These are phyloP conservation scores for Drosophila virilis DNA, from an alignment of 1,140 invertebrate genomes.

Conservation along the genomic window DNA sequence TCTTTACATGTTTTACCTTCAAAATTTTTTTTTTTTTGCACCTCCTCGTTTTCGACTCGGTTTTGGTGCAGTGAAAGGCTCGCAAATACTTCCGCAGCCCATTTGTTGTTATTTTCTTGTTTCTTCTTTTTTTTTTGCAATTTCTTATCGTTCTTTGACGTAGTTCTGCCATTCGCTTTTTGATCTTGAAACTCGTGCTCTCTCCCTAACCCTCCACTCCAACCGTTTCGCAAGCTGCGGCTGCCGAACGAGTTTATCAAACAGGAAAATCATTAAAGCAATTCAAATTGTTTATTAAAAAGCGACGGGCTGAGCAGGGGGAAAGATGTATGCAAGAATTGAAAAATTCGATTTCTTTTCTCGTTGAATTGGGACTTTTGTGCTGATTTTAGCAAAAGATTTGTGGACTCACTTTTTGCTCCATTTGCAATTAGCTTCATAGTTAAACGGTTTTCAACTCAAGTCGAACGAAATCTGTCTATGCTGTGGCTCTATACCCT, in stretches of 20 bases:
- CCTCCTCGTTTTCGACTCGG: constrained; percentile 22
- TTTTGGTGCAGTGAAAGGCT: constrained; percentile 67
- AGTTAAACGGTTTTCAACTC: constrained; percentile 34
- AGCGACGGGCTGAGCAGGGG: neutral
- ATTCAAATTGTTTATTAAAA: constrained; percentile 71
- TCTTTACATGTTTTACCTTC: constrained; percentile 59
- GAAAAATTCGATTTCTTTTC: constrained; percentile 48
- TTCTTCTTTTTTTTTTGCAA: constrained; percentile 55
- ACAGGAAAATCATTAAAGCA: constrained; percentile 74
- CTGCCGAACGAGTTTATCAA: constrained; percentile 74
- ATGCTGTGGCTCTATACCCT: neutral
- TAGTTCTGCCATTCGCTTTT: constrained; percentile 65
- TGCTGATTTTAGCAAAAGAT: constrained; percentile 36
- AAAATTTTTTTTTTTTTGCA: constrained; percentile 1
- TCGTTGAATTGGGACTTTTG: constrained; percentile 32
- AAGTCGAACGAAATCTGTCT: neutral
- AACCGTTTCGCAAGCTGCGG: constrained; percentile 13
- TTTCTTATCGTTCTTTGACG: constrained; percentile 54
- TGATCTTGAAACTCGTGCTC: constrained; percentile 68
- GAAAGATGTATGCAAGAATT: constrained; percentile 42
- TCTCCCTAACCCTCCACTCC: neutral
- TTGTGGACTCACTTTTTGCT: constrained; percentile 56
- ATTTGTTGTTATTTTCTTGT: constrained; percentile 42
- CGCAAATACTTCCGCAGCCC: constrained; percentile 52
- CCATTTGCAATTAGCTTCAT: constrained; percentile 34